Conservation (phyloP, 2,113 vertebrate genomes). For the Silurus glanis region DNA sequence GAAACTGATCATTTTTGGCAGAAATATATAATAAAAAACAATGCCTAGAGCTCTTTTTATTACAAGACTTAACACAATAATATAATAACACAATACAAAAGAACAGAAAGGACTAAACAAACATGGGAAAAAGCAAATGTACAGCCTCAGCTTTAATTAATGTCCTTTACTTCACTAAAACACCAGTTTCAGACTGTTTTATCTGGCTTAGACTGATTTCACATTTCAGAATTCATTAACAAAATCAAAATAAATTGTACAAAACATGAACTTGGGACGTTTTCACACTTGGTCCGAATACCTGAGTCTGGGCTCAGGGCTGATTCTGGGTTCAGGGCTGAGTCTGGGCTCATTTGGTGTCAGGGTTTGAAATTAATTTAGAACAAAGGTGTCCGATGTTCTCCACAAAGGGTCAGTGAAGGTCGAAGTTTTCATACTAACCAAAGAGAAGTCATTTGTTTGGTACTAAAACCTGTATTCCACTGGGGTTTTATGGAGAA, state of each 20-base stretch:
- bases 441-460: not conserved
- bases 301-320: not conserved
- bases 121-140: not conserved
- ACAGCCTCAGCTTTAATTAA: not conserved
- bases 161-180: not conserved
- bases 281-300: conserved; percentile 59
- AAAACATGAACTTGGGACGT: conserved; percentile 63
- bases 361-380: too few species aligned
- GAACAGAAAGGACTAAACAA: conserved; percentile 23
- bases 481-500: too few species aligned
- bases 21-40: not conserved
- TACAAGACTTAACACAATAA: not conserved
- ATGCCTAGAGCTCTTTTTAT: not conserved
- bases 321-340: too few species aligned
- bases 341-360: too few species aligned
- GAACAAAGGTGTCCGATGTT: too few species aligned
- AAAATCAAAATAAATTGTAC: conserved; percentile 33
- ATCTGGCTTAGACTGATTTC: not conserved
- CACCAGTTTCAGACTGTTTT: not conserved
- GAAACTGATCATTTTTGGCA: not conserved
- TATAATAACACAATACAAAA: not conserved
- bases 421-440: too few species aligned
- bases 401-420: too few species aligned
- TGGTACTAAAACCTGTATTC: not conserved
- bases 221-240: not conserved